Conservation (phyloP, 2,113 vertebrate genomes). For the Rana temporaria region DNA sequence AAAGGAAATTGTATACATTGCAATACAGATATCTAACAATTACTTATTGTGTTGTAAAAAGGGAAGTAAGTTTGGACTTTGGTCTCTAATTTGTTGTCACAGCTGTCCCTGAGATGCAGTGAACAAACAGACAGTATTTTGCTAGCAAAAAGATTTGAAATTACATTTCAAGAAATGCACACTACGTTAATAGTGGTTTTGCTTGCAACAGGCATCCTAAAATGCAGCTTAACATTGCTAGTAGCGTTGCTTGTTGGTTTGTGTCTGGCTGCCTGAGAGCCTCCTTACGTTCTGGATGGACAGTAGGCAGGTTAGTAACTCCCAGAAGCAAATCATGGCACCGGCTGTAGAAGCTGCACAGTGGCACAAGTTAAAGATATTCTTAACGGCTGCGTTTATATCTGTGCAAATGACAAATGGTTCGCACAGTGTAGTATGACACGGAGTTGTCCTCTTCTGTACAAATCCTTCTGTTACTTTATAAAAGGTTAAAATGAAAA, state of each 20-base stretch:
- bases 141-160: too few relatives aligned
- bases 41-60: not conserved
- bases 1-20: too few relatives aligned
- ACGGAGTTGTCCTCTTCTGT: not conserved
- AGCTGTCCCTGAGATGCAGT: not conserved
- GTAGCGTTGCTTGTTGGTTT: not conserved
- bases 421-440: slow-evolving; percentile 30
- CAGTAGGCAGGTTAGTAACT: not conserved
- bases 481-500: slow-evolving; percentile 33
- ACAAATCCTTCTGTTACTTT: slow-evolving; percentile 21
- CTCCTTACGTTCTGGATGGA: not conserved
- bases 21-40: too few relatives aligned
- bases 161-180: not conserved
- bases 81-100: slow-evolving; percentile 9
- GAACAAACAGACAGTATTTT: not conserved
- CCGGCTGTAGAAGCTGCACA: slow-evolving; percentile 18
- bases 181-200: not conserved
- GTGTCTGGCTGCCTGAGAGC: not conserved
- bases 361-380: slow-evolving; percentile 16
- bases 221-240: not conserved
- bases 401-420: slow-evolving; percentile 8
- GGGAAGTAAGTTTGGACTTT: not conserved
- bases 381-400: not conserved
- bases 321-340: not conserved
- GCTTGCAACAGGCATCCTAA: not conserved